Conservation (phyloP, 2,888 invertebrate species). For the Frankliniella intonsa region DNA sequence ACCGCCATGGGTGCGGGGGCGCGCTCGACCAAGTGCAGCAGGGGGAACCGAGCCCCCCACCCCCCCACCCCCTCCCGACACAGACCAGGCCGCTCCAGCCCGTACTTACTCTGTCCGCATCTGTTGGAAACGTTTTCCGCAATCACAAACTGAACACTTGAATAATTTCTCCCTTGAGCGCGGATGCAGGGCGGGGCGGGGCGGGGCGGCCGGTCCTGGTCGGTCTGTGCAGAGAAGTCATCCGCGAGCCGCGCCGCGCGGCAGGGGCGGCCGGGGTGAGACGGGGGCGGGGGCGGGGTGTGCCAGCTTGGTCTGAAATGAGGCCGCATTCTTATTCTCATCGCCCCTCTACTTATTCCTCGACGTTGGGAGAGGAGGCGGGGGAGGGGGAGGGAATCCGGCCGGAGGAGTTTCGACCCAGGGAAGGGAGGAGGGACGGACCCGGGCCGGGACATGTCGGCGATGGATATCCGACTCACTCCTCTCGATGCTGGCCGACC, state of each 20-base stretch:
- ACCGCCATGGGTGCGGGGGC: background rate
- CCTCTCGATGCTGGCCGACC: background rate
- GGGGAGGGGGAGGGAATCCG: background rate
- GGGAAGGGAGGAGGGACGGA: background rate
- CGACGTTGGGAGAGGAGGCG: background rate
- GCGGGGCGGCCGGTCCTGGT: no score
- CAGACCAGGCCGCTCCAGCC: no score
- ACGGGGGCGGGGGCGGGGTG: background rate
- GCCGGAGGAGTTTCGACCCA: background rate
- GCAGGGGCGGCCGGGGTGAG: background rate
- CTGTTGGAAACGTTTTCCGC: background rate
- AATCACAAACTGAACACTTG: conserved; percentile 20
- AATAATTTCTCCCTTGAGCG: background rate
- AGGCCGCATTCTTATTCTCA: conserved; percentile 19
- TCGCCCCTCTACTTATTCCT: conserved; percentile 11
- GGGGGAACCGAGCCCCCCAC: background rate
- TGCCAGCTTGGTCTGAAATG: background rate
- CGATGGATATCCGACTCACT: background rate
- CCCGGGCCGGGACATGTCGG: background rate
- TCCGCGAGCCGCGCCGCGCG: background rate
- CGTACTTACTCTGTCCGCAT: background rate
- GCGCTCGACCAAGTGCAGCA: background rate
- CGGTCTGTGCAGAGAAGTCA: background rate
- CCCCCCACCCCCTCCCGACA: background rate
- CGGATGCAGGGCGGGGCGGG: background rate